These are phyloP conservation scores for Melinaea marsaeus DNA, from an alignment of 2,888 invertebrate species.

Conservation along the genomic window DNA sequence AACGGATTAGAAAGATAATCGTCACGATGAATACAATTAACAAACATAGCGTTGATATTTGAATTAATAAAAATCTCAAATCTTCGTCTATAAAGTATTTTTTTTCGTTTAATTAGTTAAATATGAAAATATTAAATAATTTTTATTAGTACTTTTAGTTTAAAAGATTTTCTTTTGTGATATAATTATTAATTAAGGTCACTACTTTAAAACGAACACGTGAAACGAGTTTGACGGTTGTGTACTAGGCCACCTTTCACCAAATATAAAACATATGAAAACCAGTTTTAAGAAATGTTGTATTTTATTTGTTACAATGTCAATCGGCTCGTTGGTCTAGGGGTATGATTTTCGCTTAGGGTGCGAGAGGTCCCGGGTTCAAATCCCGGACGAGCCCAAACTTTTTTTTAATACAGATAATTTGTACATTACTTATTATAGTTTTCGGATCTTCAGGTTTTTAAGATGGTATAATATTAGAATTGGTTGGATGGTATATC, in stretches of 20 bases:
- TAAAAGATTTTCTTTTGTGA: too few relatives aligned
- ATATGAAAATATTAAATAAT: too few relatives aligned
- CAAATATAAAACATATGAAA: background rate
- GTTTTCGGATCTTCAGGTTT: too few relatives aligned
- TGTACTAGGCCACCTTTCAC: conserved; percentile 3
- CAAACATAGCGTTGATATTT: background rate
- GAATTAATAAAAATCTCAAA: background rate
- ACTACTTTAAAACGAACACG: background rate
- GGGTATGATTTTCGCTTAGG: conserved; percentile 78
- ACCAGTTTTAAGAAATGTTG: background rate
- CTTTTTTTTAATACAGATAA: conserved; percentile 22
- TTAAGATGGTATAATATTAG: too few relatives aligned
- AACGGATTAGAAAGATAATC: conserved; percentile 20
- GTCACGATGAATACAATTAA: background rate
- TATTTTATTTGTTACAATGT: background rate
- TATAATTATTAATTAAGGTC: too few relatives aligned
- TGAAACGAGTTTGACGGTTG: background rate
- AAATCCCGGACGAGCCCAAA: conserved; percentile 76
- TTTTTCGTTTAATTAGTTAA: too few relatives aligned
- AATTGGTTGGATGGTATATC: too few relatives aligned
- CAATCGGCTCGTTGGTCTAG: conserved; percentile 65
- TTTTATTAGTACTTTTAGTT: too few relatives aligned
- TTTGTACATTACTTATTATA: background rate
- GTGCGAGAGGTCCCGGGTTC: conserved; percentile 78
- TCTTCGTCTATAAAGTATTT: too few relatives aligned